Percentiles rank a stretch among this genome's conserved stretches.
These are phyloP conservation scores for Brachirus orientalis DNA, from an alignment of 2,113 vertebrate genomes.

Conservation along the genomic window DNA sequence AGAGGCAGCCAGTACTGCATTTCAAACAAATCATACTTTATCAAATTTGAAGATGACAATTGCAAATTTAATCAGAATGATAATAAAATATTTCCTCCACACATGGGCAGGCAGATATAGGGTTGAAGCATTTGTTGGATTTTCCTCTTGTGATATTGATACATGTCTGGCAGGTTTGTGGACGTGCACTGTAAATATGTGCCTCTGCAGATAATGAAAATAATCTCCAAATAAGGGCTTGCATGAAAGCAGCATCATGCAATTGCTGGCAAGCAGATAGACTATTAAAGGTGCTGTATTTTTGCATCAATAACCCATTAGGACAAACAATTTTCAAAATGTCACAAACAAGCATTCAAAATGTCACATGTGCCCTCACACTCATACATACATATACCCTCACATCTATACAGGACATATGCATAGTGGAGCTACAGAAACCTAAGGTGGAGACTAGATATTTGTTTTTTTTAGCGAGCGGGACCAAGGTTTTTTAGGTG, in stretches of 20 bases:
- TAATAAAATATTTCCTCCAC: conserved; percentile 11
- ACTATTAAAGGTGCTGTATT: conserved; percentile 4
- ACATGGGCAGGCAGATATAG: neutral
- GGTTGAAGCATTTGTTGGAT: neutral
- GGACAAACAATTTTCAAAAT: neutral
- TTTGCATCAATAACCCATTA: conserved; percentile 27
- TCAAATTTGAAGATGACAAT: conserved; percentile 21
- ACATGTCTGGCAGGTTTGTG: conserved; percentile 12
- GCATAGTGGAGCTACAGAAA: neutral
- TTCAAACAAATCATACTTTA: conserved; percentile 31
- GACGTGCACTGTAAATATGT: conserved; percentile 7
- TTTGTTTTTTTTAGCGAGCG: no score
- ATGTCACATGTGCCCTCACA: neutral
- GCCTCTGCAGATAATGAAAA: neutral
- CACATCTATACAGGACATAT: no score
- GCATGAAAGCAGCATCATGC: neutral
- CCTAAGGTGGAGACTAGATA: neutral
- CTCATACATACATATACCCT: neutral
- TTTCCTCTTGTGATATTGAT: conserved; percentile 10
- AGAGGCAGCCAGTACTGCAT: neutral
- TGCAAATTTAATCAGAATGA: conserved; percentile 50
- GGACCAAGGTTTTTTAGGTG: no score
- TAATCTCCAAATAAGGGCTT: conserved; percentile 9
- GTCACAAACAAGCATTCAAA: neutral
- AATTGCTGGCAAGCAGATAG: neutral